Conservation (phyloP, 2,797 vertebrate genomes). For the Helicolenus hilgendorfi region DNA sequence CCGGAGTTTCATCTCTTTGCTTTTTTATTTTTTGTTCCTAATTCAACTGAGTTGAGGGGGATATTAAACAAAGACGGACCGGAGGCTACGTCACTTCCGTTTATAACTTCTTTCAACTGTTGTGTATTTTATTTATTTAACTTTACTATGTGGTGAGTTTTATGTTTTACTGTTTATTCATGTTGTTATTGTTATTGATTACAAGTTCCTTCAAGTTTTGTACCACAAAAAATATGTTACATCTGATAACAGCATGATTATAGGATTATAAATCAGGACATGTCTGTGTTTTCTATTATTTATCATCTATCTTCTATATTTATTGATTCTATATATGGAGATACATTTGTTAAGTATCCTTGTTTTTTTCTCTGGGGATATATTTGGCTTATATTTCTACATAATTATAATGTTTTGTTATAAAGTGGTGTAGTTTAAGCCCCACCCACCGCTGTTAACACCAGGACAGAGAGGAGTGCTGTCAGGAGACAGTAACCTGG, state of each 20-base stretch:
- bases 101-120: not conserved
- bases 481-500: fast-evolving
- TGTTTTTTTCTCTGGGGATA: not conserved
- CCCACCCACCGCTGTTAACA: not conserved
- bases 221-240: not conserved
- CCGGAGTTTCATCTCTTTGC: too few relatives aligned
- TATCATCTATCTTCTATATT: not conserved
- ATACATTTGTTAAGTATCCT: not conserved
- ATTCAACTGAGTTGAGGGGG: not conserved
- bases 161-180: not conserved
- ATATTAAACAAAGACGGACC: not conserved
- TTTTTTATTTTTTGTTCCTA: too few relatives aligned
- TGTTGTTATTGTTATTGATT: not conserved
- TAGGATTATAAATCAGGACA: not conserved
- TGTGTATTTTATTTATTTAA: not conserved
- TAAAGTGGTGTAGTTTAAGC: not conserved
- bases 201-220: too few relatives aligned
- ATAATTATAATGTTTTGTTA: too few relatives aligned
- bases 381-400: too few relatives aligned
- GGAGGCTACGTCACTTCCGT: not conserved
- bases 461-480: not conserved
- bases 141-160: not conserved
- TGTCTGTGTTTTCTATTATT: not conserved
- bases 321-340: not conserved
- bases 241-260: not conserved